A percentile compares a stretch with the other conserved stretches of the same genome.
Evolutionary conservation across 2,888 invertebrate genomes (phyloP).

Genomic region (Limnephilus lunatus): DNA sequence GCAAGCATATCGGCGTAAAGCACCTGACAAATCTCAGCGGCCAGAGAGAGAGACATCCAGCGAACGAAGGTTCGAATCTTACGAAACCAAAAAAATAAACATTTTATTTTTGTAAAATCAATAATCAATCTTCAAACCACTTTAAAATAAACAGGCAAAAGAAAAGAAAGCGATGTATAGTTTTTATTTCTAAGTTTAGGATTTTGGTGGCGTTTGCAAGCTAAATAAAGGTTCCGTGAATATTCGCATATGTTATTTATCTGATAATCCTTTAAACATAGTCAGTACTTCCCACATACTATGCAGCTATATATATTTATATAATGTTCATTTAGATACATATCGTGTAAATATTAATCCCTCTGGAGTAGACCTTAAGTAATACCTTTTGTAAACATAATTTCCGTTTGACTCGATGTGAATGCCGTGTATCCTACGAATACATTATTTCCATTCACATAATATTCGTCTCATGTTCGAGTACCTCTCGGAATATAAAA

Average conservation of each 20-base stretch:
- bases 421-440: background rate
- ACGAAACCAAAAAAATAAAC: no score
- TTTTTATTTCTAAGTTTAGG: background rate
- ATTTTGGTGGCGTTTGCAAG: background rate
- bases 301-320: no score
- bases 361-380: background rate
- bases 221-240: no score
- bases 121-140: no score
- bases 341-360: background rate
- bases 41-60: no score
- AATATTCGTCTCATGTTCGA: background rate
- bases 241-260: background rate
- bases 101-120: no score
- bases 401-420: background rate
- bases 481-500: slow-evolving; percentile 2
- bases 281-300: background rate
- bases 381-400: background rate
- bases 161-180: no score
- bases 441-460: background rate
- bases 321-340: background rate
- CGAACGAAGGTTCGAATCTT: no score
- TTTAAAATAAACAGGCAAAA: no score
- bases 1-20: no score
- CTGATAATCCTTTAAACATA: background rate
- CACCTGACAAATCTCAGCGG: no score